These are phyloP conservation scores for Sclerodermus sp. DNA, from an alignment of 2,888 invertebrate species.

Conservation along the genomic window DNA sequence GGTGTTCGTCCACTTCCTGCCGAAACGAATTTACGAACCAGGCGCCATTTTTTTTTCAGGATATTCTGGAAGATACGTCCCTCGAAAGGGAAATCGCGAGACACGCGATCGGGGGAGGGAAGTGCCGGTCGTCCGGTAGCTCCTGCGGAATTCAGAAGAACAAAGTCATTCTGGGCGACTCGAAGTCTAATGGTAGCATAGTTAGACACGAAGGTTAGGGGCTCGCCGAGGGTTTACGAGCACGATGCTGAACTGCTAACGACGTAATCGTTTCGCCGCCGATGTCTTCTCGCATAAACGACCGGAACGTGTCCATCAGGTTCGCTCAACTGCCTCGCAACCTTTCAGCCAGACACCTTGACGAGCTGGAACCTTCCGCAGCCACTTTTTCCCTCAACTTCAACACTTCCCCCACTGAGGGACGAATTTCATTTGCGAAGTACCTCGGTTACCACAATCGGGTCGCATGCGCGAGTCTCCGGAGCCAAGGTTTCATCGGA, in stretches of 20 bases:
- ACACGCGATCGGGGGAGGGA: no score
- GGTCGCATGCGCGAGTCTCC: no score
- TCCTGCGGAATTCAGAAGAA: no score
- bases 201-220: constrained; percentile 11
- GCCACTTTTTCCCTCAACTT: not conserved
- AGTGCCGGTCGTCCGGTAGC: no score
- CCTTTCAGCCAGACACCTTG: not conserved
- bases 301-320: constrained; percentile 15
- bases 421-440: not conserved
- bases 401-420: not conserved
- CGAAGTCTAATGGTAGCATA: constrained; percentile 14
- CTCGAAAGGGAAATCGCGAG: no score
- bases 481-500: no score
- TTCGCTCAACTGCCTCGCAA: not conserved
- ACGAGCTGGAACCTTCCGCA: not conserved
- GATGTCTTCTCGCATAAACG: constrained; percentile 12
- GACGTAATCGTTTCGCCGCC: constrained; percentile 30
- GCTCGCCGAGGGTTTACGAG: constrained; percentile 12
- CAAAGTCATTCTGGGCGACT: constrained; percentile 10
- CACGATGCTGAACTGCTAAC: constrained; percentile 28
- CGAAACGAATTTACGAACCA: no score
- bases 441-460: no score
- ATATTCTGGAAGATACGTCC: no score
- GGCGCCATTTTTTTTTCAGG: no score
- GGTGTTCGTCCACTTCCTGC: no score